A percentile compares a stretch with the other conserved stretches of the same genome.
Evolutionary conservation across 2,888 invertebrate genomes (phyloP).

Genomic region (Drosophila antonietae): DNA sequence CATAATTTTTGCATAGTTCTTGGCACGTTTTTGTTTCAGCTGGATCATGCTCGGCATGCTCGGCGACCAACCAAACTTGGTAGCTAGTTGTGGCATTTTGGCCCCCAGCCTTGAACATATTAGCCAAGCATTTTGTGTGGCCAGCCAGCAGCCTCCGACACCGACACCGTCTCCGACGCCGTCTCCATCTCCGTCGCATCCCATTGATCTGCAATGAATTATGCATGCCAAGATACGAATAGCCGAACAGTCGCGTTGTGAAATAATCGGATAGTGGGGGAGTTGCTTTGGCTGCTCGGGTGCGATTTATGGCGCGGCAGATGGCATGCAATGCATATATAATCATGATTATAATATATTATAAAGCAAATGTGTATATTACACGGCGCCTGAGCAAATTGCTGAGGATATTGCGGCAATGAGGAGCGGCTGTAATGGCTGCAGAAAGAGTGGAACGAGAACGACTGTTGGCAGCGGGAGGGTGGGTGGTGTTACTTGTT

Average conservation of each 20-base stretch:
- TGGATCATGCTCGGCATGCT: conserved; percentile 53
- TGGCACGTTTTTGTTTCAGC: conserved; percentile 66
- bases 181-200: conserved; percentile 23
- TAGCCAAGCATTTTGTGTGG: conserved; percentile 76
- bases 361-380: conserved; percentile 73
- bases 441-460: neutral
- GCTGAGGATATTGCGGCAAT: conserved; percentile 19
- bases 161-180: neutral
- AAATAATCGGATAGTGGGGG: conserved; percentile 47
- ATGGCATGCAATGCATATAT: conserved; percentile 74
- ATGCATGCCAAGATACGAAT: conserved; percentile 69
- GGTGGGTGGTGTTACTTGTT: conserved; percentile 27
- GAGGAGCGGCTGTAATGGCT: neutral
- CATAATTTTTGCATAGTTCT: conserved; percentile 80
- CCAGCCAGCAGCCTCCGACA: conserved; percentile 31
- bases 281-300: conserved; percentile 61
- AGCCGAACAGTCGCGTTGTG: conserved; percentile 38
- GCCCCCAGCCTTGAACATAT: conserved; percentile 68
- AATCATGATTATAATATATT: conserved; percentile 78
- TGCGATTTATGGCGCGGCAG: conserved; percentile 80
- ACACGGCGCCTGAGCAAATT: conserved; percentile 69
- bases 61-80: conserved; percentile 52
- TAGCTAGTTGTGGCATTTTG: conserved; percentile 64
- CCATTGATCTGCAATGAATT: conserved; percentile 78
- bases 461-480: neutral